phyloP scores from a whole-genome alignment of 2,888 invertebrate genomes.

The Phaonia tiefii region DNA sequence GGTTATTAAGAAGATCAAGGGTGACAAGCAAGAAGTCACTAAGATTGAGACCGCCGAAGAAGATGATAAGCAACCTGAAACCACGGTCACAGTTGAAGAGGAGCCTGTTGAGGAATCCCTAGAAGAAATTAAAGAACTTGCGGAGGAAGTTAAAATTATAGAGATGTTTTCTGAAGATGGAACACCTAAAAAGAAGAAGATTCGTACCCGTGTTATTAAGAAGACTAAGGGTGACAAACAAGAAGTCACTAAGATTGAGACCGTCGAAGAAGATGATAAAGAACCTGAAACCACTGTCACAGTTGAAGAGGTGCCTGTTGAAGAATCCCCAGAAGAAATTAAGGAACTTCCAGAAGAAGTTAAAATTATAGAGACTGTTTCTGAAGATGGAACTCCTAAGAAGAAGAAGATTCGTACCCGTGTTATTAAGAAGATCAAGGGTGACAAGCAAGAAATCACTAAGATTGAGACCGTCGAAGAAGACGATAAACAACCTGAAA shows the following conservation, averaged over 20 bases:
- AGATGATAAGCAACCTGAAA: slow-evolving; percentile 61
- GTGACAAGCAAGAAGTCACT: slow-evolving; percentile 60
- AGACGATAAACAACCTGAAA: slow-evolving; percentile 60
- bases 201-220: slow-evolving; percentile 61
- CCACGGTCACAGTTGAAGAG: slow-evolving; percentile 60
- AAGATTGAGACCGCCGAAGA: slow-evolving; percentile 65
- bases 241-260: slow-evolving; percentile 63
- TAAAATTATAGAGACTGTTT: slow-evolving; percentile 49
- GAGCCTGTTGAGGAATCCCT: slow-evolving; percentile 43
- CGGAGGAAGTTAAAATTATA: slow-evolving; percentile 56
- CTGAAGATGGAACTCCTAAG: slow-evolving; percentile 60
- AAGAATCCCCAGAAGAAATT: slow-evolving; percentile 12
- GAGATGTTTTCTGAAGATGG: slow-evolving; percentile 60
- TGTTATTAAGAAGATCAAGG: slow-evolving; percentile 63
- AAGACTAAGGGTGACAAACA: slow-evolving; percentile 58
- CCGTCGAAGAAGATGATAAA: slow-evolving; percentile 62
- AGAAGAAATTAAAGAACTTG: slow-evolving; percentile 49
- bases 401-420: slow-evolving; percentile 56
- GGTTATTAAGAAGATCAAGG: slow-evolving; percentile 59
- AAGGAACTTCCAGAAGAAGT: slow-evolving; percentile 62
- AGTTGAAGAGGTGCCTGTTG: slow-evolving; percentile 50
- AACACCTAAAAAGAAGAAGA: slow-evolving; percentile 51
- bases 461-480: slow-evolving; percentile 67
- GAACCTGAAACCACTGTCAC: slow-evolving; percentile 60
- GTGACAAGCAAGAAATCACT: slow-evolving; percentile 60